Conservation (phyloP, 2,797 vertebrate genomes). For the Manis crassicaudata region DNA sequence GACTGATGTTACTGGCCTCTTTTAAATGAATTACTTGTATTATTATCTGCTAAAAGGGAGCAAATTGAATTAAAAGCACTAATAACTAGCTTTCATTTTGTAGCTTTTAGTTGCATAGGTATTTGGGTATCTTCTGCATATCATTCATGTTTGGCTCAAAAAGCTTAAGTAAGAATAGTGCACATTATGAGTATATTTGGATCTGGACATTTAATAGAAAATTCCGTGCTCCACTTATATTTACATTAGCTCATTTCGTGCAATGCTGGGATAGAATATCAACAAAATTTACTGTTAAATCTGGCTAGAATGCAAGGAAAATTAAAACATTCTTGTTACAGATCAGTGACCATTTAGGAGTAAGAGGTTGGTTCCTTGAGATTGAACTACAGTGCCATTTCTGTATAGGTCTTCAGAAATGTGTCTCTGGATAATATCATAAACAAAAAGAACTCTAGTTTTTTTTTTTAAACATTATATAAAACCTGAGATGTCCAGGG, state of each 20-base stretch:
- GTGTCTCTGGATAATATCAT: conserved; percentile 23
- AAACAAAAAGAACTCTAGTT: not conserved
- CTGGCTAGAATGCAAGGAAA: not conserved
- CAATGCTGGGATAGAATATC: not conserved
- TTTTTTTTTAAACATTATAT: not conserved
- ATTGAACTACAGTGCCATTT: not conserved
- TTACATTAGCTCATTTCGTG: not conserved
- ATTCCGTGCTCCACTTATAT: not conserved
- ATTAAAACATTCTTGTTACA: not conserved
- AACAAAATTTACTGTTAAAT: not conserved
- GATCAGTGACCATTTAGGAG: not conserved
- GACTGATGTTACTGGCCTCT: not conserved
- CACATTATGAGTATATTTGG: not conserved
- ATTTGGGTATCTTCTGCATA: not conserved
- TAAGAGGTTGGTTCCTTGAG: not conserved
- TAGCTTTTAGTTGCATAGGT: conserved; percentile 14
- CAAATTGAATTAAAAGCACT: conserved; percentile 45
- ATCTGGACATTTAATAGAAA: not conserved
- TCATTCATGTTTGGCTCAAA: not conserved
- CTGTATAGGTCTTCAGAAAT: not conserved
- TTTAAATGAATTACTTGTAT: conserved; percentile 37
- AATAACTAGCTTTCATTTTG: not conserved
- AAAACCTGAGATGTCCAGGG: not conserved
- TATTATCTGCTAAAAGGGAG: not conserved
- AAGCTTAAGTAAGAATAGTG: not conserved